phyloP scores from a whole-genome alignment of 1,140 invertebrate genomes.

The Cydia fagiglandana region DNA sequence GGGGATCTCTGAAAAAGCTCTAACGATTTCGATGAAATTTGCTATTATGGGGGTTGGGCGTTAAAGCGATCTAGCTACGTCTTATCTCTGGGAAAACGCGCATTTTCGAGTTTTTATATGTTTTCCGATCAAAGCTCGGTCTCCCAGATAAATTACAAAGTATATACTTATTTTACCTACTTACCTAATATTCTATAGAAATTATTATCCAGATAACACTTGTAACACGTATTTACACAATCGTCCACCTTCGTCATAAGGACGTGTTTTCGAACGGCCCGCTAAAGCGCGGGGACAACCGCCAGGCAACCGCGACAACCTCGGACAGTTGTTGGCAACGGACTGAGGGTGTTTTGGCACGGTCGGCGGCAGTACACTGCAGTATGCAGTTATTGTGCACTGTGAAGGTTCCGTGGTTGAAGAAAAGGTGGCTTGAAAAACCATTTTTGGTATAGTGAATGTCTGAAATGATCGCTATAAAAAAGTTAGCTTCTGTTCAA shows the following conservation, averaged over 20 bases:
- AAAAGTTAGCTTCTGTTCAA: no score
- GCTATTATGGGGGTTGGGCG: no score
- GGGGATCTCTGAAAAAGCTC: no score
- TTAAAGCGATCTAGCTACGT: no score
- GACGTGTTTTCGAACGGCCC: conserved; percentile 47
- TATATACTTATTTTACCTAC: neutral
- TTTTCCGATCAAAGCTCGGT: no score
- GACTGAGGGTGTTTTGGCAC: conserved; percentile 33
- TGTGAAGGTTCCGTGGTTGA: neutral
- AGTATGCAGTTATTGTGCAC: conserved; percentile 47
- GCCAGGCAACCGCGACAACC: neutral
- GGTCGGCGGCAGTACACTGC: conserved; percentile 51
- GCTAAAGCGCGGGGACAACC: conserved; percentile 46
- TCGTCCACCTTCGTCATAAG: conserved; percentile 67
- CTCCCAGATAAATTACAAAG: no score
- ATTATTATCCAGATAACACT: conserved; percentile 64
- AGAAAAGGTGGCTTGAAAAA: neutral
- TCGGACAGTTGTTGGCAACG: conserved; percentile 9
- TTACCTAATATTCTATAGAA: conserved; percentile 69
- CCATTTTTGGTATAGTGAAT: neutral
- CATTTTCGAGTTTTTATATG: no score
- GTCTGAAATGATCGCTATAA: no score
- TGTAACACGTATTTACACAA: conserved; percentile 42
- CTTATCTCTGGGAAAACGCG: no score
- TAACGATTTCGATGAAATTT: no score